Evolutionary conservation across 2,888 invertebrate genomes (phyloP).

Genomic region (Pyrocoelia pectoralis): DNA sequence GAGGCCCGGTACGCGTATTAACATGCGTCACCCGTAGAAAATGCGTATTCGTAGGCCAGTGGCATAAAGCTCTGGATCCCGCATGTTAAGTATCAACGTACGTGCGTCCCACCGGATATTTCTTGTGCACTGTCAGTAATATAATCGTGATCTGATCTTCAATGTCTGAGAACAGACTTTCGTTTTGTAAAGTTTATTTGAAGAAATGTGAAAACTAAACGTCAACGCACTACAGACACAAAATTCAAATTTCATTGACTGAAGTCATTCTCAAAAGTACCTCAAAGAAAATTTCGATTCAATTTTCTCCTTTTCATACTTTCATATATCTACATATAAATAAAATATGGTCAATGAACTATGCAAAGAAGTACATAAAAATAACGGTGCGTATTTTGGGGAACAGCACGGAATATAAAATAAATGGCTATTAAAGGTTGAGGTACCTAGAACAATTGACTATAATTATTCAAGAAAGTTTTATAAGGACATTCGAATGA

Average conservation of each 20-base stretch:
- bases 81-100: slow-evolving; percentile 54
- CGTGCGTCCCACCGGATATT: slow-evolving; percentile 51
- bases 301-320: too few species aligned
- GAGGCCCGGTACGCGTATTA: slow-evolving; percentile 47
- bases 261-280: too few species aligned
- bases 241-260: neutral
- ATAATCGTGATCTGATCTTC: slow-evolving; percentile 32
- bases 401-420: slow-evolving; percentile 15
- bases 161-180: slow-evolving; percentile 31
- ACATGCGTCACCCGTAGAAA: slow-evolving; percentile 51
- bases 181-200: neutral
- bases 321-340: too few species aligned
- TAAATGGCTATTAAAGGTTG: slow-evolving; percentile 14
- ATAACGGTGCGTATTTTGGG: slow-evolving; percentile 10
- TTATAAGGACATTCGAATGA: slow-evolving; percentile 34
- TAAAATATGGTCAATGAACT: neutral
- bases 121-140: slow-evolving; percentile 36
- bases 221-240: neutral
- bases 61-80: slow-evolving; percentile 50
- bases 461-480: slow-evolving; percentile 23
- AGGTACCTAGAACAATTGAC: slow-evolving; percentile 12
- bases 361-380: neutral
- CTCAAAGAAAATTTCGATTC: too few species aligned
- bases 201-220: neutral
- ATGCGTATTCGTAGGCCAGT: slow-evolving; percentile 45